Evolutionary conservation across 2,888 invertebrate species (phyloP).

Genomic region (Orgyia antiqua): DNA sequence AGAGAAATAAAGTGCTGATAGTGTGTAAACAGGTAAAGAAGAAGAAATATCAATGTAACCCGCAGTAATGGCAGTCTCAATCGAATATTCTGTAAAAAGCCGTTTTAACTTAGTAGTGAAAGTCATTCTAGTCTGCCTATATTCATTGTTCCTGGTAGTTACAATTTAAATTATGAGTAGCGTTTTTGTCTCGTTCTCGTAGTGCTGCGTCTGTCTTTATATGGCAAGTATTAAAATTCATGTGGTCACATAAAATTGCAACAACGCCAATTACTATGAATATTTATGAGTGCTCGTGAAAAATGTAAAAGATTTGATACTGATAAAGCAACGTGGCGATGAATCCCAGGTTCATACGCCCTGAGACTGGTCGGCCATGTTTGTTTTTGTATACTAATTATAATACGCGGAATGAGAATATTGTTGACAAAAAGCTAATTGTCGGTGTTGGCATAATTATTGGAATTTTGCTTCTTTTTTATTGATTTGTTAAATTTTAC

Average conservation of each 20-base stretch:
- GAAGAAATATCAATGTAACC: too few species aligned
- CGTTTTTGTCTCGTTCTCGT: conserved; percentile 32
- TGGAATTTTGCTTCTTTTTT: conserved; percentile 16
- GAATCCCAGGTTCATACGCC: conserved; percentile 30
- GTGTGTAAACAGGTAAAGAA: too few species aligned
- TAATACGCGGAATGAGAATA: conserved; percentile 22
- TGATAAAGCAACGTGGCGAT: conserved; percentile 36
- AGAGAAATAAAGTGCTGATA: too few species aligned
- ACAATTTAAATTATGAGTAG: conserved; percentile 17
- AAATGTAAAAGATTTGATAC: conserved; percentile 48
- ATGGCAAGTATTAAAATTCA: conserved; percentile 53
- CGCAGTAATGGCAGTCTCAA: too few species aligned
- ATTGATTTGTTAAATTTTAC: conserved; percentile 17
- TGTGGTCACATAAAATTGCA: conserved; percentile 42
- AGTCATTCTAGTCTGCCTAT: conserved; percentile 32
- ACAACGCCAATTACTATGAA: conserved; percentile 45
- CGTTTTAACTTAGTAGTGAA: too few species aligned
- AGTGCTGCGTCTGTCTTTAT: conserved; percentile 27
- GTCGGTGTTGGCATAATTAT: conserved; percentile 17
- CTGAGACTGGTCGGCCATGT: conserved; percentile 28
- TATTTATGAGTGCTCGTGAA: conserved; percentile 46
- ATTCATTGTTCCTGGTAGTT: conserved; percentile 30
- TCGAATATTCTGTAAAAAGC: too few species aligned
- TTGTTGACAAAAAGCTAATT: conserved; percentile 20
- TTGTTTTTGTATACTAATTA: conserved; percentile 38